Evolutionary conservation across 2,888 invertebrate genomes (phyloP), one percentile per base, ranked within the genome.

Genomic region (Pseudanteris insignis): DNA sequence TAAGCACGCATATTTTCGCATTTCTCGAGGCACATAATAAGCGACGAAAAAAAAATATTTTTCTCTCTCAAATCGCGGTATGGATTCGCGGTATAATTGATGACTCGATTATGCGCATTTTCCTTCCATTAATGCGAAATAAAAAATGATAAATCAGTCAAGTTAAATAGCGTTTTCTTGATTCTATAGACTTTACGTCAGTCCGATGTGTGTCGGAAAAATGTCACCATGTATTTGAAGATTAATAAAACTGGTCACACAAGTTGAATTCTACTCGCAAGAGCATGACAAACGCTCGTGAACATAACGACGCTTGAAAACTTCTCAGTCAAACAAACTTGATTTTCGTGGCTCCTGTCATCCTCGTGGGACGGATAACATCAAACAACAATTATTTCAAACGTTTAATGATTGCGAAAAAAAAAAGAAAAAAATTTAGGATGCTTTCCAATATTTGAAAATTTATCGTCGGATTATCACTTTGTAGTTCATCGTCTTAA

Each of bases 131-230:
- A 0, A 30, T 6, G 2, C 25, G 12, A 25, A 10, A 24, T 33
- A 61, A 61, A 54, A 60, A 54, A 34, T 32, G 54, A 14, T 50
- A 44, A 54, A 55, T 55, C 38, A 50, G 53, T 53, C 53, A 28
- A 15, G 15, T 29, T 40, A 41, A 60, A 46, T 40, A 28, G 37
- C 47, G 47, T 38, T 61, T 55, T 50, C 50, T 50, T 61, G 43
- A 30, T 40, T 55, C 50, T 50, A 11, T 43, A 38, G 53, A 47
- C 21, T 32, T 15, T 36, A 32, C 13, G 24, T 53, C 48, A 38
- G 43, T n/a, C 37, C 54, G 53, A 59, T 37, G 29, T 33, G 33
- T 25, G 24, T 37, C 5, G 44, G 18, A 59, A 47, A 59, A 44
- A 47, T 30, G 28, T 24, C 6, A 13, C 21, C 13, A 6, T 5